Conservation (phyloP, 2,113 vertebrate genomes). For the Sinocyclocheilus rhinocerous region DNA sequence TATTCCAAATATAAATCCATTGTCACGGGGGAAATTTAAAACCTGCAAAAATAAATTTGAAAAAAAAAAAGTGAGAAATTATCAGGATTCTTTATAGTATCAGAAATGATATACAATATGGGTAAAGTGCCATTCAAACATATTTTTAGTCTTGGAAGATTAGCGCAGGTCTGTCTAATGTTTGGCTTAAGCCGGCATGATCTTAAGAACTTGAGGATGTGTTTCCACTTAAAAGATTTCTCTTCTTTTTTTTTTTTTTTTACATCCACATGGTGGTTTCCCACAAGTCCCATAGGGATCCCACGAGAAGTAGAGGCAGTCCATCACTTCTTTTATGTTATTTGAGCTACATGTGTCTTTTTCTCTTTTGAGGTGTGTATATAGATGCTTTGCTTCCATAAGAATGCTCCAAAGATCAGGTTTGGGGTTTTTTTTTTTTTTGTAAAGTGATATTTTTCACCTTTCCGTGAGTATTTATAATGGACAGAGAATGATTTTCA, state of each 20-base stretch:
- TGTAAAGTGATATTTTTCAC: constrained; percentile 19
- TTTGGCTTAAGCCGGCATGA: background rate
- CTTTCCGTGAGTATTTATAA: background rate
- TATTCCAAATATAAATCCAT: constrained; percentile 69
- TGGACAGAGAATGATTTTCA: background rate
- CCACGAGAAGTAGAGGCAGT: background rate
- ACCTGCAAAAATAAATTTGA: constrained; percentile 48
- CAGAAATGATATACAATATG: too few species aligned
- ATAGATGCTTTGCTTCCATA: background rate
- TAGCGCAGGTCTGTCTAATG: background rate
- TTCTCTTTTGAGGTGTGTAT: background rate
- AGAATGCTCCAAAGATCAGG: constrained; percentile 15
- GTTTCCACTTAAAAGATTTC: constrained; percentile 22
- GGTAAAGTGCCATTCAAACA: background rate
- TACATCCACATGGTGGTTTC: constrained; percentile 28
- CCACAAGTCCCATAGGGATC: constrained; percentile 27
- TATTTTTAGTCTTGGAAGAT: background rate
- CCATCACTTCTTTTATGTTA: constrained; percentile 19
- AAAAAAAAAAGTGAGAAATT: constrained; percentile 53
- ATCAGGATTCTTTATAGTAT: background rate
- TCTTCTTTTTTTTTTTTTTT: background rate
- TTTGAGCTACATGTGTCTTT: constrained; percentile 15
- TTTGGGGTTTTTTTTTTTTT: background rate
- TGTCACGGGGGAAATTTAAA: constrained; percentile 66
- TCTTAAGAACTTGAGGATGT: constrained; percentile 24